Evolutionary conservation across 2,888 invertebrate species (phyloP).

Genomic region (Ectemnius continuus): DNA sequence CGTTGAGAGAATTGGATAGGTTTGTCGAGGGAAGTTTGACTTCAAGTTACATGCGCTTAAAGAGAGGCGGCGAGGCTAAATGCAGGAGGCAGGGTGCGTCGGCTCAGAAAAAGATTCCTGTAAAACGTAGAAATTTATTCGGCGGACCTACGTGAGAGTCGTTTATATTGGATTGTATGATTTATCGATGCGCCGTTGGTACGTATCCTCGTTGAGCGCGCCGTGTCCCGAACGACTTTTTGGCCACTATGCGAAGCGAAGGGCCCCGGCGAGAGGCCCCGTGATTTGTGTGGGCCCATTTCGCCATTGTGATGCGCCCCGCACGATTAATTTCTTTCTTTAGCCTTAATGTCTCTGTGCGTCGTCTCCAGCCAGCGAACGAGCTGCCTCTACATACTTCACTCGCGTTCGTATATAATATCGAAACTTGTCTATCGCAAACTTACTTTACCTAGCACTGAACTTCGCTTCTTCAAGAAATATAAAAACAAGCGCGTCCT

Average conservation of each 20-base stretch:
- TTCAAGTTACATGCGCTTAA: no score
- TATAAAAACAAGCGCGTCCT: no score
- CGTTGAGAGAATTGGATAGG: no score
- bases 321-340: conserved; percentile 47
- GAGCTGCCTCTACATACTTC: no score
- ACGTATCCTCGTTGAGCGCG: conserved; percentile 37
- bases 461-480: no score
- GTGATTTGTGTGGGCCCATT: conserved; percentile 49
- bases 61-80: not conserved
- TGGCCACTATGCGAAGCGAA: conserved; percentile 31
- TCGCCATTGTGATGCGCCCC: conserved; percentile 42
- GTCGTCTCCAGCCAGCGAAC: no score
- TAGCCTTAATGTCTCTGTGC: conserved; percentile 11
- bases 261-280: conserved; percentile 23
- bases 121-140: conserved; percentile 42
- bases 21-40: no score
- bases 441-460: no score
- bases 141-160: conserved; percentile 36
- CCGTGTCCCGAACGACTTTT: conserved; percentile 48
- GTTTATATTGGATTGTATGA: conserved; percentile 47
- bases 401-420: no score
- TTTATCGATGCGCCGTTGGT: conserved; percentile 41
- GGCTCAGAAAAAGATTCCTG: conserved; percentile 24
- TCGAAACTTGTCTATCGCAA: no score
- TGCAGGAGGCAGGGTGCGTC: conserved; percentile 23